phyloP scores from a whole-genome alignment of 2,797 vertebrate species.

The Triplophysa bombifrons region DNA sequence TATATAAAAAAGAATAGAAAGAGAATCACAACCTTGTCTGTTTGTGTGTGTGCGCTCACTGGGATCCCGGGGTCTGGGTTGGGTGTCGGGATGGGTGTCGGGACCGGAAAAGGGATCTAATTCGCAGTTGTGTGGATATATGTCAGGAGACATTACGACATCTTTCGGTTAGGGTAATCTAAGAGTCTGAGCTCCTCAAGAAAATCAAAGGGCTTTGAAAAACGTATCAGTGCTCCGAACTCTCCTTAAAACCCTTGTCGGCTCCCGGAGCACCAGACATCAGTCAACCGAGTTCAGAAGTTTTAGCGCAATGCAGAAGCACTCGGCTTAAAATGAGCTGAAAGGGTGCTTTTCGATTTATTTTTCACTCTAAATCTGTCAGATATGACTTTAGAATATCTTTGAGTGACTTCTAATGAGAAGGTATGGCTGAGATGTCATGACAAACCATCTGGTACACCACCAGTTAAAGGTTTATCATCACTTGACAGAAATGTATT shows the following conservation, averaged over 20 bases:
- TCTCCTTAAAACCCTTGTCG: slow-evolving; percentile 59
- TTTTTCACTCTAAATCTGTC: not conserved
- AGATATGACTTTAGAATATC: slow-evolving; percentile 25
- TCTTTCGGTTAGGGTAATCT: slow-evolving; percentile 70
- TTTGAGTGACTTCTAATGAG: slow-evolving; percentile 30
- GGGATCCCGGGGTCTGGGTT: slow-evolving; percentile 66
- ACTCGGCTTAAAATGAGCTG: not conserved
- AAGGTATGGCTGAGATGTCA: slow-evolving; percentile 1
- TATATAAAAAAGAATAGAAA: slow-evolving; percentile 36
- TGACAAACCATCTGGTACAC: slow-evolving; percentile 18
- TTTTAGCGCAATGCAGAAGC: slow-evolving; percentile 31
- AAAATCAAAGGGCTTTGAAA: slow-evolving; percentile 59
- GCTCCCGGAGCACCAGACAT: slow-evolving; percentile 50
- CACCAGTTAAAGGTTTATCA: too few relatives aligned
- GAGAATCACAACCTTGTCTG: slow-evolving; percentile 56
- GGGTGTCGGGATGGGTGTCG: too few relatives aligned
- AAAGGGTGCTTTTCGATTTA: slow-evolving; percentile 13
- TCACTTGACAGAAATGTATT: too few relatives aligned
- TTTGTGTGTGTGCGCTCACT: slow-evolving; percentile 58
- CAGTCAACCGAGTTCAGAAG: slow-evolving; percentile 55
- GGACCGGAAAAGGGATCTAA: slow-evolving; percentile 60
- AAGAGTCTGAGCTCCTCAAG: slow-evolving; percentile 55
- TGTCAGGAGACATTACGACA: slow-evolving; percentile 74
- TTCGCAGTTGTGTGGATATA: slow-evolving; percentile 69
- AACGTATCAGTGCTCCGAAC: slow-evolving; percentile 48